Evolutionary conservation across 2,888 invertebrate genomes (phyloP), one percentile per base, ranked within the genome.

Genomic region (Caenorhabditis sulstoni): DNA sequence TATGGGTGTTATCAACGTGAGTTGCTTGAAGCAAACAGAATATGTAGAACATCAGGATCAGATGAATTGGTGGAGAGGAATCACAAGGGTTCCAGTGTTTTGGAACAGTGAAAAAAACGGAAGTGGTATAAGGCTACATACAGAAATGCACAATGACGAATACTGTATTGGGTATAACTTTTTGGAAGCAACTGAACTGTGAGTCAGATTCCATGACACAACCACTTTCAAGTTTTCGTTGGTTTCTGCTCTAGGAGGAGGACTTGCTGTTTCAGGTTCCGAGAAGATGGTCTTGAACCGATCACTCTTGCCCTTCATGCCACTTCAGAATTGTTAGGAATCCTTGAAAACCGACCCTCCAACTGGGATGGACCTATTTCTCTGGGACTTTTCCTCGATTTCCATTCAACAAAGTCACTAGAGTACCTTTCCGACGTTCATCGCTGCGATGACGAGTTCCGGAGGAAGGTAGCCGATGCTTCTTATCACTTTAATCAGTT

Each of bases 301-400:
- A 62, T 84, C 1, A 70, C 78, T 12, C 61, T 84, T 11, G 81
- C 76, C 1, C 50, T 75, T 44, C 84, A 84, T 41, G 74, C 79
- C 0, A 81, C 84, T 7, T 59, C 83, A 5, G 62, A 68, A 49
- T 78, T 76, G 58, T n/a, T 84, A 29, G 41, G 59, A 18, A 14
- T 23, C 12, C 12, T 70, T 11, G 58, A 65, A 44, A 39, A 64
- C 16, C 65, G 53, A 7, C 65, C 79, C 0, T 41, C 47, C 5
- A 77, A 65, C 35, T 85, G 84, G 82, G 79, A 82, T 35, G 85
- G 85, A 23, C 84, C 85, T 2, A 81, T 85, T 22, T 85, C 85
- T 0, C 45, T 85, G 0, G 67, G 82, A 0, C 41, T 84, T 0
- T 84, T 81, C 49, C 45, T 85, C 29, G 85, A 85, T 39, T 45